A percentile compares a stretch with the other conserved stretches of the same genome.
phyloP scores from a whole-genome alignment of 2,797 vertebrate genomes.

The Ataeniobius toweri region DNA sequence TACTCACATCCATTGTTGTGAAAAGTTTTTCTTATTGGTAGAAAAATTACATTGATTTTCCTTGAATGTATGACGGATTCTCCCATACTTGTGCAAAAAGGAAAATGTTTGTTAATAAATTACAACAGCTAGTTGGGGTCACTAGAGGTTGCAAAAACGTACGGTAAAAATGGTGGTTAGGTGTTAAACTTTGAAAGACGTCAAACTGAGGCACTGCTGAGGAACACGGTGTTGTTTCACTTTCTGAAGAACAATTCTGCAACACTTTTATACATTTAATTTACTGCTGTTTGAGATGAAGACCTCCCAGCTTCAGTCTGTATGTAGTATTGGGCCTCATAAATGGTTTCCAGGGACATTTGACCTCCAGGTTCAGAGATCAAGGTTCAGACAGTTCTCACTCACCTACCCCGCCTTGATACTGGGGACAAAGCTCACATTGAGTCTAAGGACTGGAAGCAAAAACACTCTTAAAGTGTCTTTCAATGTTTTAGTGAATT shows the following conservation, averaged over 20 bases:
- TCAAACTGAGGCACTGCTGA: slow-evolving; percentile 1
- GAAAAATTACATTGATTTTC: no score
- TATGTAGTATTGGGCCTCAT: slow-evolving; percentile 33
- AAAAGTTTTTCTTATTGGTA: no score
- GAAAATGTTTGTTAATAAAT: no score
- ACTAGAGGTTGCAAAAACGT: neutral
- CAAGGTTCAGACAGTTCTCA: slow-evolving; percentile 50
- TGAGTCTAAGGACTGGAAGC: slow-evolving; percentile 45
- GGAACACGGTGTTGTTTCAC: neutral
- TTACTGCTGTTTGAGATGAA: slow-evolving; percentile 30
- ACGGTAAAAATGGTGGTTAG: neutral
- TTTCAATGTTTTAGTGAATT: slow-evolving; percentile 22
- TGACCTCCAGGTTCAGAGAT: slow-evolving; percentile 61
- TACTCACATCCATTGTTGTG: no score
- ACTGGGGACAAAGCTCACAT: slow-evolving; percentile 70
- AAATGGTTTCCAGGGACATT: slow-evolving; percentile 67
- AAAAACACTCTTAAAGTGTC: slow-evolving; percentile 11
- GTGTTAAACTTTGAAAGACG: slow-evolving; percentile 8
- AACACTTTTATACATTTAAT: slow-evolving; percentile 17
- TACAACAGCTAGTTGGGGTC: neutral
- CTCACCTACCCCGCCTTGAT: slow-evolving; percentile 52
- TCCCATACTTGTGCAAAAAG: no score
- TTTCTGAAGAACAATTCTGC: slow-evolving; percentile 7
- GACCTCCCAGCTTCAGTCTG: slow-evolving; percentile 42
- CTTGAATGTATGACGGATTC: no score